These are phyloP conservation scores for Acleris cristana DNA, from an alignment of 2,888 invertebrate genomes.

Conservation along the genomic window DNA sequence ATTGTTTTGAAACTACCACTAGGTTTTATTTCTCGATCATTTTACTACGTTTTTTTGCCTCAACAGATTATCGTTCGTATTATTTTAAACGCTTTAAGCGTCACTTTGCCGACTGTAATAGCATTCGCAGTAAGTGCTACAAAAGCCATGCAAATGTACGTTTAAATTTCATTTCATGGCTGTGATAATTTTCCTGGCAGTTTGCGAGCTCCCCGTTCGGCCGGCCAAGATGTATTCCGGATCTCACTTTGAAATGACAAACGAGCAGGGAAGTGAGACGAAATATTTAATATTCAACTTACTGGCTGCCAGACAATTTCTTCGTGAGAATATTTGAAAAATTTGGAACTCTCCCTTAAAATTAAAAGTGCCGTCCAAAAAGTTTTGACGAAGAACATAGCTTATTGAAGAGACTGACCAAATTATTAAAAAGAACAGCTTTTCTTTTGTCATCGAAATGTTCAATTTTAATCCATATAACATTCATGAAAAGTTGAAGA, in stretches of 20 bases:
- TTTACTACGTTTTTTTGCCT: constrained; percentile 3
- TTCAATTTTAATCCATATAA: constrained; percentile 5
- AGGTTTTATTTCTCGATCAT: not conserved
- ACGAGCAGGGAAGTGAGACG: constrained; percentile 41
- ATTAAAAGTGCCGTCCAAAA: constrained; percentile 51
- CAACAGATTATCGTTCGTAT: constrained; percentile 4
- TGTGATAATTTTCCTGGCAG: constrained; percentile 38
- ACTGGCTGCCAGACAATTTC: constrained; percentile 44
- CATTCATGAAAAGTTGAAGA: constrained; percentile 5
- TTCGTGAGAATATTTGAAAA: constrained; percentile 45
- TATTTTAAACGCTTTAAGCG: constrained; percentile 31
- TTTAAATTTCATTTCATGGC: constrained; percentile 32
- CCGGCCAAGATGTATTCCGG: constrained; percentile 24
- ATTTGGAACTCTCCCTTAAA: constrained; percentile 45
- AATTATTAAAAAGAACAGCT: constrained; percentile 43
- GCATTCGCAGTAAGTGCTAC: constrained; percentile 28
- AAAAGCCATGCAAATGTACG: constrained; percentile 30
- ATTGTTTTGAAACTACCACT: not conserved
- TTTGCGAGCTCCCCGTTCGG: constrained; percentile 27
- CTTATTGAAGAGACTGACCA: constrained; percentile 46
- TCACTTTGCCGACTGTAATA: constrained; percentile 18
- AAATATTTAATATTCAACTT: constrained; percentile 60
- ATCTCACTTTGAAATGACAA: constrained; percentile 40
- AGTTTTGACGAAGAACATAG: constrained; percentile 46
- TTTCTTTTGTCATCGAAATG: constrained; percentile 11